A percentile compares a stretch with the other conserved stretches of the same genome.
phyloP scores from a whole-genome alignment of 1,140 invertebrate genomes.

The Sogatella furcifera region DNA sequence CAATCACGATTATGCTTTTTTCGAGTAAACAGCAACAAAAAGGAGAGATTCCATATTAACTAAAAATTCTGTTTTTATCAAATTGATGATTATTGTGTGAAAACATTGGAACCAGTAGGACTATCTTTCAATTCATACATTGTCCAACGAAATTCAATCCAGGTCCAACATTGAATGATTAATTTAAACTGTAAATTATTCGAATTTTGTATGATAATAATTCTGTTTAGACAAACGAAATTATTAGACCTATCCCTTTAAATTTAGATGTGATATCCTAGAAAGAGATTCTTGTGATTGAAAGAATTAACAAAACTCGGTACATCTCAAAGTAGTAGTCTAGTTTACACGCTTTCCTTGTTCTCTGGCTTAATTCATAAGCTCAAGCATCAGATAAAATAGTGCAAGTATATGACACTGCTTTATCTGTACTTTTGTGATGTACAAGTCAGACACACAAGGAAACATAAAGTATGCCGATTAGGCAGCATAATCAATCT shows the following conservation, averaged over 20 bases:
- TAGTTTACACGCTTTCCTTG: not conserved
- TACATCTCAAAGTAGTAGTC: too few relatives aligned
- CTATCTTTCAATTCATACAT: too few relatives aligned
- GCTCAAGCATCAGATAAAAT: not conserved
- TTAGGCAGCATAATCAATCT: conserved; percentile 13
- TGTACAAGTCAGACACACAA: not conserved
- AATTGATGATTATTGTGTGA: conserved; percentile 5
- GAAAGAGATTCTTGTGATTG: too few relatives aligned
- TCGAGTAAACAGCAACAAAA: not conserved
- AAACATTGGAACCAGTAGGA: conserved; percentile 1
- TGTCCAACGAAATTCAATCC: not conserved
- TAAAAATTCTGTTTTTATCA: too few relatives aligned
- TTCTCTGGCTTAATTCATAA: not conserved
- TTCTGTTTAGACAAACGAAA: too few relatives aligned
- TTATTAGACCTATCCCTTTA: too few relatives aligned
- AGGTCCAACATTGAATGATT: not conserved
- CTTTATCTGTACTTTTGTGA: conserved; percentile 2
- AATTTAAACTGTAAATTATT: not conserved
- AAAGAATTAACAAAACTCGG: too few relatives aligned
- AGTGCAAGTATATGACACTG: not conserved
- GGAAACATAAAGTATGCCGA: conserved; percentile 19
- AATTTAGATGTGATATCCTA: too few relatives aligned
- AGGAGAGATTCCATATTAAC: not conserved
- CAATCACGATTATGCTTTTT: not conserved
- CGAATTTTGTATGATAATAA: not conserved